Evolutionary conservation across 1,140 invertebrate species (phyloP), one percentile per base, ranked within the genome.

Genomic region (Monochamus saltuarius): DNA sequence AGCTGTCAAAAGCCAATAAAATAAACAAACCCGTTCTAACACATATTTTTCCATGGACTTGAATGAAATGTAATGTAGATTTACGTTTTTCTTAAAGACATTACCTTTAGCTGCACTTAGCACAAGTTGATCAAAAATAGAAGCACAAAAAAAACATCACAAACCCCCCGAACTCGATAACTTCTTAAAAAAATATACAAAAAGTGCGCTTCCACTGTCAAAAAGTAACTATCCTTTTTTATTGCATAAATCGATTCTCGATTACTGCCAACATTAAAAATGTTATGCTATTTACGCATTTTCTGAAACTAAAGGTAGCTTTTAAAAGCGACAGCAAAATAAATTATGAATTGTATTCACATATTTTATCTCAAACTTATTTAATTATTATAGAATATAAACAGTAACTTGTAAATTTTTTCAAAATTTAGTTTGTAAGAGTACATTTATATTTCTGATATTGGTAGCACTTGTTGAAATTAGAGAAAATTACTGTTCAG

Each of bases 131-230:
- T 55, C 55, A 51, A 64, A 62, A 69, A 65, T 69, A 71, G 61
- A 62, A 56, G 47, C 49, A 62, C 14, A 61, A 65, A 69, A 69
- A 65, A 68, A 62, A 51, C 56, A 49, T 51, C 47, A 65, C 57
- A 53, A 61, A 16, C 6, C 22, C 61, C 50, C 13, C 56, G 61
- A 66, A 66, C 65, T 65, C 61, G 54, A 61, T 62, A 49, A 50
- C 50, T 64, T 64, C 49, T 60, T 56, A 67, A 69, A 71, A 71
- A 69, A 69, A 68, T 68, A 69, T 69, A 71, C 69, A 71, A 69
- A 71, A 71, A 68, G 59, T 69, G 62, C 65, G 67, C 66, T 71
- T 69, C 50, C 16, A 56, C 67, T 69, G 69, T 71, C 69, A 71
- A 71, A 71, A 53, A 51, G 63, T 51, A 38, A 14, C 36, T 58